Base-by-base conservation (phyloP, 2,797 vertebrate species). In the Ptychobarbus kaznakovi region DNA sequence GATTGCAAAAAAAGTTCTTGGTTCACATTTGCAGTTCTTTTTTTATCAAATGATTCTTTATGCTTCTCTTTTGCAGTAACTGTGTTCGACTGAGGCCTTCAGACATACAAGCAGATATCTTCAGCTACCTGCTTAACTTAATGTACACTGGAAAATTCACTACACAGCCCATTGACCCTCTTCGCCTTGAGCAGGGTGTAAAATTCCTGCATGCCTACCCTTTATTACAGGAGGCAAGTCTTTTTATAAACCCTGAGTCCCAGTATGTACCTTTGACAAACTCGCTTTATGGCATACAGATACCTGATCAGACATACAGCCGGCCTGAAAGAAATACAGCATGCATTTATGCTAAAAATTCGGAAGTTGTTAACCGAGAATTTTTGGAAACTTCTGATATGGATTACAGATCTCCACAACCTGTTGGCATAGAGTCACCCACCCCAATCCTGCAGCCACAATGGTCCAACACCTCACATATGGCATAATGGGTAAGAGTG, bases 101-200 rank as follows among this genome's bases (percentile, higher is more conserved):
- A 0, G 96, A 97, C 92, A 96, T 97, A 86, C 96, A 97, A 90
- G 96, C 96, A 0, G 96, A 97, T 88, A 97, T 97, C 89, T 97
- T 97, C 93, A 97, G 96, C 92, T 97, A 97, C 90, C 95, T 97
- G 76, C 92, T 97, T 81, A 96, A 97, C 87, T 90, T 97, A 90
- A 97, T 97, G 96, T 97, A 97, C 91, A 97, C 96, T 0, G 96
- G 96, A 40, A 96, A 97, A 92, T 96, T 97, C 94, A 96, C 96
- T 0, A 94, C 96, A 0, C 96, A 97, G 68, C 95, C 96, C 13
- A 96, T 97, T 49, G 96, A 97, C 89, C 96, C 96, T 0, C 94
- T 96, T 65, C 94, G 95, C 4, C 86, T 97, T 12, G 96, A 97
- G 65, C 96, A 97, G 89, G 96, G 96, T 72, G 96, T 97, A 91